Percentiles rank a stretch among this genome's conserved stretches.
These are phyloP conservation scores for Callyntrura sp. DNA, from an alignment of 2,888 invertebrate species.

Conservation along the genomic window DNA sequence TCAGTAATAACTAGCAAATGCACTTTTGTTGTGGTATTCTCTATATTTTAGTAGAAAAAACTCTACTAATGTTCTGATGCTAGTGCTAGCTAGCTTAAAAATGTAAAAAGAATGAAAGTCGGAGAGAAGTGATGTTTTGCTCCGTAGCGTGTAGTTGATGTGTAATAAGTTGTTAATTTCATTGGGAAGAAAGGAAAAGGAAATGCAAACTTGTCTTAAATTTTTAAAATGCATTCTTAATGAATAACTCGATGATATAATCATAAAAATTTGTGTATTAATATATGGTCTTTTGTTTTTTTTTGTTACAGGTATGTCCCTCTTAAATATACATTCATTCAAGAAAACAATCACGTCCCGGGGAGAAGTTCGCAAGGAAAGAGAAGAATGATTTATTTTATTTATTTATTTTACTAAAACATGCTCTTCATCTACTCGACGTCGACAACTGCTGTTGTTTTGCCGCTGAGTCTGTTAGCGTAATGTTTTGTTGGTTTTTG, in stretches of 20 bases:
- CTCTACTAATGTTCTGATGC: no score
- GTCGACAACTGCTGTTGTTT: not conserved
- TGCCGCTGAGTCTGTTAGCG: not conserved
- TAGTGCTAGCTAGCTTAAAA: no score
- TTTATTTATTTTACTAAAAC: conserved; percentile 31
- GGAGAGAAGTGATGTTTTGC: no score
- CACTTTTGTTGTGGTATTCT: not conserved
- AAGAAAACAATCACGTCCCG: conserved; percentile 17
- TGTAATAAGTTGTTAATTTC: not conserved
- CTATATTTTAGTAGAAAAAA: no score
- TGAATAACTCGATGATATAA: conserved; percentile 39
- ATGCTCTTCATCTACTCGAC: not conserved
- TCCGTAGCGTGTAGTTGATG: no score
- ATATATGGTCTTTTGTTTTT: conserved; percentile 10
- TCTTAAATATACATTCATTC: not conserved
- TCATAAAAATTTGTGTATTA: conserved; percentile 4
- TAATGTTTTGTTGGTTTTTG: conserved; percentile 14
- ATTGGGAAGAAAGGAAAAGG: conserved; percentile 66
- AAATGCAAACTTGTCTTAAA: conserved; percentile 54
- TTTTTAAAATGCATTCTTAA: conserved; percentile 43
- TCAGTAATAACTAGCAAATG: not conserved
- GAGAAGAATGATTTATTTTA: conserved; percentile 52
- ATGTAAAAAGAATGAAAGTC: no score
- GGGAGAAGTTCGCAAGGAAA: conserved; percentile 39
- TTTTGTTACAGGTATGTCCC: conserved; percentile 39